Percentiles rank a stretch among this genome's conserved stretches.
Conservation (phyloP, 2,888 invertebrate species). For the Catotricha subobsoleta region DNA sequence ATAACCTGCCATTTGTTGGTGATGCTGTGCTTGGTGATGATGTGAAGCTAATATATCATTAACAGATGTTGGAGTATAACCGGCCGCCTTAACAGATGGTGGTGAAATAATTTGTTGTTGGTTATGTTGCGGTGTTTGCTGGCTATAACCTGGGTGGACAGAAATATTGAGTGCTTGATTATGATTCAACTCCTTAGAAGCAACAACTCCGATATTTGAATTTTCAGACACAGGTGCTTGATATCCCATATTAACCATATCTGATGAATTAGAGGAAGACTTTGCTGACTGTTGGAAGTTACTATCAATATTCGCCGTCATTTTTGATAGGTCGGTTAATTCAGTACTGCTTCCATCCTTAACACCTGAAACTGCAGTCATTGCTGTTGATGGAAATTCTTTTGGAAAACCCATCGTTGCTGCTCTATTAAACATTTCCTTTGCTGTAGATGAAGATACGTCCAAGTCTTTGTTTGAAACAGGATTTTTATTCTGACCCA, state of each 20-base stretch:
- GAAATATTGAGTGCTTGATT: constrained; percentile 11
- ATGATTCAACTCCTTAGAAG: constrained; percentile 11
- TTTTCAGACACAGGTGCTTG: not conserved
- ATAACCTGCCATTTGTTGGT: constrained; percentile 12
- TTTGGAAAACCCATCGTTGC: constrained; percentile 27
- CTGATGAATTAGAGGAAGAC: constrained; percentile 11
- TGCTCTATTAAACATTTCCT: constrained; percentile 29
- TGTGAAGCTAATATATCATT: not conserved
- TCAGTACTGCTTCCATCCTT: not conserved
- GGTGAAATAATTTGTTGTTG: constrained; percentile 2
- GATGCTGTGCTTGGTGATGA: constrained; percentile 14
- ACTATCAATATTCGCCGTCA: not conserved
- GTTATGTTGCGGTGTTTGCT: too few species aligned
- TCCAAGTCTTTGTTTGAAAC: constrained; percentile 13
- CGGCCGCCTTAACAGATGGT: constrained; percentile 7
- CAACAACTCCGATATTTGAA: constrained; percentile 8
- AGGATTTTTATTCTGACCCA: constrained; percentile 23
- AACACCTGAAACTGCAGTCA: not conserved
- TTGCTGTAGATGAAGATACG: constrained; percentile 26
- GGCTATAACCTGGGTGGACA: too few species aligned
- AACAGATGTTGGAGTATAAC: not conserved
- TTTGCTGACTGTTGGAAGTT: not conserved
- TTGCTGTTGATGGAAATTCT: constrained; percentile 18
- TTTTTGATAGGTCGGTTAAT: not conserved
- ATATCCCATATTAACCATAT: constrained; percentile 7